Evolutionary conservation across 2,888 invertebrate genomes (phyloP).

Genomic region (Scaptomyza cyrtandrae): DNA sequence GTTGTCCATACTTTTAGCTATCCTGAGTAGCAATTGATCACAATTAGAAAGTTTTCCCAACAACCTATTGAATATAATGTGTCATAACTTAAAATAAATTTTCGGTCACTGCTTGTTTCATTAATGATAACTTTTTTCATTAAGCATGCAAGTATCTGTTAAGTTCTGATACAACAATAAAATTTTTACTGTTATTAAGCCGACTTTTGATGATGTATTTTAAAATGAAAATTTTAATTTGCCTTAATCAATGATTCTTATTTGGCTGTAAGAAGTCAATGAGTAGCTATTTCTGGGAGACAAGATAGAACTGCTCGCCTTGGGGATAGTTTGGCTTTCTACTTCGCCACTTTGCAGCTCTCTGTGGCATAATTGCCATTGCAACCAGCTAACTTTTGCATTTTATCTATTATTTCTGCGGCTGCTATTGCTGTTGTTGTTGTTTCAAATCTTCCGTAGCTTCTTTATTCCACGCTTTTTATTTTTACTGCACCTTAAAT

Average conservation of each 20-base stretch:
- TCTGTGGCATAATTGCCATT: conserved; percentile 64
- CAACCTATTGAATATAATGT: no score
- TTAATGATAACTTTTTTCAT: no score
- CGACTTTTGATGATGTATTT: no score
- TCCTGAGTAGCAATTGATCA: no score
- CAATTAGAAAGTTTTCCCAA: no score
- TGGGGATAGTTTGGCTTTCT: conserved; percentile 28
- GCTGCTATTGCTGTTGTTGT: conserved; percentile 43
- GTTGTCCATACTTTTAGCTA: no score
- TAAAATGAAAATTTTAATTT: background rate
- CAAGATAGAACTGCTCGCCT: conserved; percentile 29
- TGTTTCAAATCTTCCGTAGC: conserved; percentile 63
- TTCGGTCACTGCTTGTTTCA: no score
- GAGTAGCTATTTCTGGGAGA: conserved; percentile 17
- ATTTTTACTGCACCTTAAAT: conserved; percentile 7
- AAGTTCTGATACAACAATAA: no score
- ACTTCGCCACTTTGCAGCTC: conserved; percentile 56
- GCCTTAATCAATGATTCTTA: background rate
- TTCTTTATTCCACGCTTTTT: conserved; percentile 6
- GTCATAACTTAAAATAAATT: no score
- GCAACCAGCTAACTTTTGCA: conserved; percentile 59
- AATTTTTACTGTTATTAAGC: no score
- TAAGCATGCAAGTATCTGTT: no score
- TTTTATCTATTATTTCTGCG: conserved; percentile 47
- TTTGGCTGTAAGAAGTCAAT: background rate